These are phyloP conservation scores for Anseranas semipalmata DNA, from an alignment of 2,113 vertebrate species.

Conservation along the genomic window DNA sequence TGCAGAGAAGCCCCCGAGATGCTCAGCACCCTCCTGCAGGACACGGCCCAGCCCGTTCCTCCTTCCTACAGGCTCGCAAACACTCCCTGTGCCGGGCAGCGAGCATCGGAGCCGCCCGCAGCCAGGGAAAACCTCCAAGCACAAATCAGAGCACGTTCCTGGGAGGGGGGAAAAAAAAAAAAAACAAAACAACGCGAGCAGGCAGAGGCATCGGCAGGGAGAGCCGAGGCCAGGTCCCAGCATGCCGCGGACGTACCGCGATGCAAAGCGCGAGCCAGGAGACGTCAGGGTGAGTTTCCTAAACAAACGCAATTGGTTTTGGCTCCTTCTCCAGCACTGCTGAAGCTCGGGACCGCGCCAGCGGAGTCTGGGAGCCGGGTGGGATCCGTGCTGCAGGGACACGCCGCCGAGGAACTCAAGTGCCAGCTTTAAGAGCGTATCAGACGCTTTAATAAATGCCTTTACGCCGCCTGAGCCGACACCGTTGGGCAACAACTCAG, in stretches of 20 bases:
- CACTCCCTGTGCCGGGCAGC: not conserved
- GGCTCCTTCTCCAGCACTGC: not conserved
- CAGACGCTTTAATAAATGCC: not conserved
- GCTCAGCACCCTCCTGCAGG: not conserved
- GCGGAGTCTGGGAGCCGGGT: not conserved
- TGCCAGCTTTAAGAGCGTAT: not conserved
- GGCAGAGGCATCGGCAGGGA: not conserved
- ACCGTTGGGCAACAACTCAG: not conserved
- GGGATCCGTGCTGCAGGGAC: not conserved
- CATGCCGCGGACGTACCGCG: not conserved
- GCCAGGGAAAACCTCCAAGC: not conserved
- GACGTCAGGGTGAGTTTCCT: not conserved
- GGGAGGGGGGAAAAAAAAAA: not conserved
- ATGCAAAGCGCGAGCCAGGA: not conserved
- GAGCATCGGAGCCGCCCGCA: not conserved
- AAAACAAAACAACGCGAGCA: not conserved
- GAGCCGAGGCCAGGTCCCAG: not conserved
- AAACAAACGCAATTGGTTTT: not conserved
- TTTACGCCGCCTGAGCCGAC: not conserved
- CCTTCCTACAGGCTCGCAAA: not conserved
- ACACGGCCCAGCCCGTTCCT: not conserved
- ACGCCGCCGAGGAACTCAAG: not conserved
- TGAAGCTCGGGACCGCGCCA: not conserved
- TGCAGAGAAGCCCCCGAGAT: rapidly evolving
- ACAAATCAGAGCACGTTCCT: not conserved